These are phyloP conservation scores for Julus scandinavius DNA, from an alignment of 2,888 invertebrate genomes.

Conservation along the genomic window DNA sequence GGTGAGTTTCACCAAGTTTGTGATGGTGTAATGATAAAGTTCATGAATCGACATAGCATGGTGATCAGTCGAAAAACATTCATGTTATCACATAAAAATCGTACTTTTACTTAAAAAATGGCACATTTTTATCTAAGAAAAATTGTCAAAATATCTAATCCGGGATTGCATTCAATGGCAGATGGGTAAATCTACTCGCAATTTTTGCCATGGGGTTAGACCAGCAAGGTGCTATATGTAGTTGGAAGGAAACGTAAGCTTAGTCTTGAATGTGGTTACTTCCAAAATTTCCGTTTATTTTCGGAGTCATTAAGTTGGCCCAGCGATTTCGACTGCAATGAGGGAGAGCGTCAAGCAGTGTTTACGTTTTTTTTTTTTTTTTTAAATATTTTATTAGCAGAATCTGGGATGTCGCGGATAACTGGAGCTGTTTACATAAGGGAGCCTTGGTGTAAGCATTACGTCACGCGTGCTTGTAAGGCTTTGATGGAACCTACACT, in stretches of 20 bases:
- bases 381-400: background rate
- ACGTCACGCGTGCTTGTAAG: background rate
- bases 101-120: no score
- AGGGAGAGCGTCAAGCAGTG: background rate
- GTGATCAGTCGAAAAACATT: no score
- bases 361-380: background rate
- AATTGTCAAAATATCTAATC: background rate
- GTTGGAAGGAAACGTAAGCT: background rate
- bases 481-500: background rate
- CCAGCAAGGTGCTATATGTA: background rate
- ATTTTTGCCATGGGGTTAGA: background rate
- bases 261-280: background rate
- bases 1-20: background rate
- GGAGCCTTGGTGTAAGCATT: background rate
- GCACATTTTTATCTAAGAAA: no score
- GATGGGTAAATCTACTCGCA: background rate
- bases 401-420: background rate
- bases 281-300: background rate
- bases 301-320: conserved; percentile 18
- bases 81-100: no score
- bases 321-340: background rate
- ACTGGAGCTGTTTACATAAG: background rate
- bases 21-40: background rate
- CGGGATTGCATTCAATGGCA: background rate
- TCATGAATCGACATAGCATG: no score